phyloP scores from a whole-genome alignment of 2,888 invertebrate species.

The Cactoblastis cactorum region DNA sequence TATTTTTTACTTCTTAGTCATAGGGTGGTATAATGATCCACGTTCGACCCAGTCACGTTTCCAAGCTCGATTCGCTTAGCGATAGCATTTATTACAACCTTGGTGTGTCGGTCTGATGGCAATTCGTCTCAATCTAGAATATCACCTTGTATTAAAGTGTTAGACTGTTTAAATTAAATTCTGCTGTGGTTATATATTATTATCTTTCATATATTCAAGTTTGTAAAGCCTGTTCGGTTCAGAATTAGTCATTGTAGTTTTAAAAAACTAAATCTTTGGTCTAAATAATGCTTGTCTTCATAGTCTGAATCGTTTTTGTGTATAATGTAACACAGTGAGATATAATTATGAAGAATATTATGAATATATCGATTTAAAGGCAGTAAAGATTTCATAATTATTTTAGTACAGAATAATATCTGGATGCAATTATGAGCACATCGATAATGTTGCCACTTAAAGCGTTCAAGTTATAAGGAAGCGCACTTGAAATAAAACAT shows the following conservation, averaged over 20 bases:
- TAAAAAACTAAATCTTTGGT: neutral
- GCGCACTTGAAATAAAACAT: slow-evolving; percentile 6
- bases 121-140: slow-evolving; percentile 8
- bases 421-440: neutral
- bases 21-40: slow-evolving; percentile 35
- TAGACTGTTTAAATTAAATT: neutral
- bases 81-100: slow-evolving; percentile 53
- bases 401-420: neutral
- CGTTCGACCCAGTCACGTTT: slow-evolving; percentile 51
- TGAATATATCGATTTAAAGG: no score
- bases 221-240: no score
- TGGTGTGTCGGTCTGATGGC: slow-evolving; percentile 27
- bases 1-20: slow-evolving; percentile 36
- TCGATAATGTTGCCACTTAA: neutral
- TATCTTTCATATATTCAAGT: no score
- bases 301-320: no score
- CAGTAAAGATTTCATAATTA: no score
- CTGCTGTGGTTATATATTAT: neutral
- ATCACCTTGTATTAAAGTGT: neutral
- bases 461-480: slow-evolving; percentile 6
- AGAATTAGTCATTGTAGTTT: neutral
- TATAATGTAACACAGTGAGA: no score
- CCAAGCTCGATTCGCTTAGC: slow-evolving; percentile 33
- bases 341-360: no score
- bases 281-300: neutral